phyloP scores from a whole-genome alignment of 1,140 invertebrate genomes.

The Lethrus apterus region DNA sequence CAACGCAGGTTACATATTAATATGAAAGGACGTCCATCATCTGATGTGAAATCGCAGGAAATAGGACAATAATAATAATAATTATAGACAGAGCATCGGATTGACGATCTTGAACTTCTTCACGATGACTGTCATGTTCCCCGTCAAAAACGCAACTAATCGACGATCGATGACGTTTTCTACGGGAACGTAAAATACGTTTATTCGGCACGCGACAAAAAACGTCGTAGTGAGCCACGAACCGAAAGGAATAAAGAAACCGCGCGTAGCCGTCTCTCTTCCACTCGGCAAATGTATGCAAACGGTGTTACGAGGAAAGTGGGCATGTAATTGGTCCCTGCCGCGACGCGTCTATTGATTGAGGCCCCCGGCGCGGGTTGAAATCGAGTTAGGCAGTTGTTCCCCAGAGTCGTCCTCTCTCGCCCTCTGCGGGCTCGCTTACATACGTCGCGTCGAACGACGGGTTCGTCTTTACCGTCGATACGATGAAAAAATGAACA shows the following conservation, averaged over 20 bases:
- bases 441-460: too few species aligned
- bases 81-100: too few species aligned
- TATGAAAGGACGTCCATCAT: too few species aligned
- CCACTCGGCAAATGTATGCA: conserved; percentile 40
- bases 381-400: conserved; percentile 36
- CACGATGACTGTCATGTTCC: too few species aligned
- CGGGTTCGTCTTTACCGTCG: conserved; percentile 11
- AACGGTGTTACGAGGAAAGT: conserved; percentile 43
- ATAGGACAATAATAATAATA: too few species aligned
- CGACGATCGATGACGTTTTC: too few species aligned
- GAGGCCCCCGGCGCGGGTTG: conserved; percentile 30
- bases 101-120: too few species aligned
- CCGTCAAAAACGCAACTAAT: too few species aligned
- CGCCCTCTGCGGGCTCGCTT: conserved; percentile 14
- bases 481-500: too few species aligned
- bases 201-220: conserved; percentile 6
- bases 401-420: conserved; percentile 25
- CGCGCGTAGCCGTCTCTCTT: conserved; percentile 20
- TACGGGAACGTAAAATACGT: too few species aligned
- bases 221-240: conserved; percentile 1
- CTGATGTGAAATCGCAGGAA: too few species aligned
- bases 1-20: too few species aligned
- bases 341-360: conserved; percentile 39
- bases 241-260: conserved; percentile 19
- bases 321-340: conserved; percentile 43